Evolutionary conservation across 2,888 invertebrate genomes (phyloP).

Genomic region (Strigamia transsilvanica): DNA sequence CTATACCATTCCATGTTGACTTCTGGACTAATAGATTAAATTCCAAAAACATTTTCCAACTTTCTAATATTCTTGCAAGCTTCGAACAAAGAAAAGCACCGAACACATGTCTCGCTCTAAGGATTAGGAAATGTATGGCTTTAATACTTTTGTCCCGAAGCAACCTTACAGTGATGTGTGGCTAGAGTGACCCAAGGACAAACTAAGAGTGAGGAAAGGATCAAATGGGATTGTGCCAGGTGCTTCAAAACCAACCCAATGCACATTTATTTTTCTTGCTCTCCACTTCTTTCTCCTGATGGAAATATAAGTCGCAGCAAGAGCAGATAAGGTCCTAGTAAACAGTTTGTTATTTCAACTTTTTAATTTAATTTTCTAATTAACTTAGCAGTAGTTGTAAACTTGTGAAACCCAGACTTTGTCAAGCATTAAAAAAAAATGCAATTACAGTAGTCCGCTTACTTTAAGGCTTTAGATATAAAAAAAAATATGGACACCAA

Average conservation of each 20-base stretch:
- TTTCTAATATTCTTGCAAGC: neutral
- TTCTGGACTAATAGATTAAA: no score
- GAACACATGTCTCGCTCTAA: neutral
- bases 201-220: conserved; percentile 6
- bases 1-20: no score
- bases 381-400: neutral
- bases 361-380: conserved; percentile 2
- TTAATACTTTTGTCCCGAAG: conserved; percentile 9
- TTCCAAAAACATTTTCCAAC: no score
- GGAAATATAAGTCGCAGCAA: neutral
- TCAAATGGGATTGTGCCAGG: conserved; percentile 25
- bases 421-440: no score
- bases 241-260: neutral
- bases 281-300: neutral
- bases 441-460: no score
- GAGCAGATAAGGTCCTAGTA: neutral
- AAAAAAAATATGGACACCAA: no score
- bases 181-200: neutral
- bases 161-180: neutral
- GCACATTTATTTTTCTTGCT: conserved; percentile 1
- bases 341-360: neutral
- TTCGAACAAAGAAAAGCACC: neutral
- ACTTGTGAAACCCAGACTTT: no score
- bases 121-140: conserved; percentile 3
- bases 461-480: no score